Evolutionary conservation across 2,797 vertebrate species (phyloP), one percentile per base, ranked within the genome.

Genomic region (Taeniopygia guttata): DNA sequence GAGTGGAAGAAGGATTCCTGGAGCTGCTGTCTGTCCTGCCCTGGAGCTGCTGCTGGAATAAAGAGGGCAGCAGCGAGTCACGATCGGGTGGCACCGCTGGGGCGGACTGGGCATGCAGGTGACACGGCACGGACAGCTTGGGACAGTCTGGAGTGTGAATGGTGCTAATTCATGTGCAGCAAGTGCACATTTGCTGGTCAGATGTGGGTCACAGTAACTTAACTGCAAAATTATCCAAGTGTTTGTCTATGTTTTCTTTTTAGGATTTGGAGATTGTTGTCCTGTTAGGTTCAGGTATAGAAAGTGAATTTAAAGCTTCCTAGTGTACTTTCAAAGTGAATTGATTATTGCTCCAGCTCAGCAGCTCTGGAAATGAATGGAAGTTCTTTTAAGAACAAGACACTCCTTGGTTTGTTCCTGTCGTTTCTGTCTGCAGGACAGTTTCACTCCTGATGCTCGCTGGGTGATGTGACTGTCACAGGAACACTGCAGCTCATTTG

Each of bases 51-150:
- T 10, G 2, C 8, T 56, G 87, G 59, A 81, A 19, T 32, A 20
- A 36, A 89, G 94, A 93, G 94, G 73, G 92, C 94, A 95, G 94
- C 91, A 96, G 92, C 4, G 79, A 91, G 82, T 69, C 69, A 7
- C 0, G 8, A 5, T 56, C 1, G 0, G 3, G 72, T 17, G 2
- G 51, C 25, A 16, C 3, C 7, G 0, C 9, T 1, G 3, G 40
- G 42, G 4, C 17, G 34, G 25, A 13, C 21, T 5, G 56, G 38
- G 4, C 10, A 22, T 2, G 49, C 59, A 32, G 76, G 79, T 49
- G 83, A 34, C 15, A 2, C 22, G 3, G 38, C 77, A 69, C 11
- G 22, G 30, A 20, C 5, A 2, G 23, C 55, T n/a, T 27, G 3
- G 27, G 11, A 7, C 45, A 36, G 58, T 2, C 51, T 32, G 7